Evolutionary conservation across 2,113 vertebrate genomes (phyloP), one percentile per base, ranked within the genome.

Genomic region (Pachypanchax playfairii): DNA sequence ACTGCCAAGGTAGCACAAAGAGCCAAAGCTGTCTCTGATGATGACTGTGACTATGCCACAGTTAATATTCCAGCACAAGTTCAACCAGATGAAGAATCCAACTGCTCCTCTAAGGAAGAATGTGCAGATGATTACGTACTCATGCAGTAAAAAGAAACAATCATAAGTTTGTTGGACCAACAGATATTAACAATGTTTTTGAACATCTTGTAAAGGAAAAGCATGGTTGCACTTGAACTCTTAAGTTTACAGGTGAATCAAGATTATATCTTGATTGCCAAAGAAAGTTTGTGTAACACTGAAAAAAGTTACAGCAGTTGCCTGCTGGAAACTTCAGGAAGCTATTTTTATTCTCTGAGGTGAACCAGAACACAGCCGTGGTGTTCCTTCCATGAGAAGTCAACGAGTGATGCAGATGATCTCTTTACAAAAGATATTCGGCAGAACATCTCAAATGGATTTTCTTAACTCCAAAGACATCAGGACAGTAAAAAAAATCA

Each of bases 61-160:
- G 85, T 92, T 13, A 47, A 52, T 0, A 3, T 85, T 8, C 86
- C 88, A 5, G 18, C 25, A 47, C 29, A 38, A 8, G 13, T n/a
- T 12, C 28, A 18, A 1, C 5, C 55, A 8, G 48, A 43, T 4
- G 4, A 6, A 0, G 49, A 28, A 1, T 63, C 80, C 1, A 44
- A 77, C 5, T 5, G 6, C 33, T 72, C 77, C 1, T 65, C 67
- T 31, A 82, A 26, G 21, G 85, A 89, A 0, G 90, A 90, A 22
- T 65, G 71, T 43, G 48, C 81, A 21, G 85, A 90, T 4, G 91
- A 92, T 67, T 92, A 92, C 60, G 88, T 91, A 1, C 70, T 84
- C 1, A 92, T 92, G 90, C 78, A 60, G 0, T 87, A 13, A 79
- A 50, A 38, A 14, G 18, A 24, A 6, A 14, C 22, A 29, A 60